phyloP scores from a whole-genome alignment of 1,140 invertebrate species.

The Aphelinus atriplicis region DNA sequence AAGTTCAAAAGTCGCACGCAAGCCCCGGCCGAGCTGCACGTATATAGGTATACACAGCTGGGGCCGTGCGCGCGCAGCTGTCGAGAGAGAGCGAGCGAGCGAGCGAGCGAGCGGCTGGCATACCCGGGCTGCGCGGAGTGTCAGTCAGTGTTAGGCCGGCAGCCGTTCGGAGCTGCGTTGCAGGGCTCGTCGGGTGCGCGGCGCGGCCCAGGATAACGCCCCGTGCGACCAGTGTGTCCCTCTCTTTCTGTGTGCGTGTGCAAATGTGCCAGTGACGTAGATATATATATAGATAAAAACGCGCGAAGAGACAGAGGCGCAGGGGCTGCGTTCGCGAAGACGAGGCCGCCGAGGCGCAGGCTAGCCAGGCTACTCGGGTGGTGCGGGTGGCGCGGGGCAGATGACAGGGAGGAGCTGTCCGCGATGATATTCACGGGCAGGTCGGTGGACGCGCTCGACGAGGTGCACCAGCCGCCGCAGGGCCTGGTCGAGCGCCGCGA shows the following conservation, averaged over 20 bases:
- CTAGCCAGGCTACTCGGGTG: neutral
- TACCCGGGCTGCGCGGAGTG: neutral
- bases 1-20: neutral
- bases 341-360: neutral
- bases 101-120: too few relatives aligned
- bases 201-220: neutral
- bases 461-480: slow-evolving; percentile 42
- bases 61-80: too few relatives aligned
- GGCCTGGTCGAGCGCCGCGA: slow-evolving; percentile 27
- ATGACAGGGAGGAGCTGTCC: slow-evolving; percentile 8
- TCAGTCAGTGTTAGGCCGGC: neutral
- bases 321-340: neutral
- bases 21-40: too few relatives aligned
- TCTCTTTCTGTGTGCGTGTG: neutral
- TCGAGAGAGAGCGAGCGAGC: too few relatives aligned
- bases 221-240: neutral
- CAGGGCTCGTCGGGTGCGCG: slow-evolving; percentile 13
- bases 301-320: neutral
- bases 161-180: neutral
- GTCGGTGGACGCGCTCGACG: slow-evolving; percentile 58
- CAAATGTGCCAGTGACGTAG: too few relatives aligned
- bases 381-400: slow-evolving; percentile 9
- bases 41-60: too few relatives aligned
- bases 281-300: too few relatives aligned
- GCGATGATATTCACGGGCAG: slow-evolving; percentile 61